Base-by-base conservation (phyloP, 2,888 invertebrate genomes). In the Tenthredo notha region DNA sequence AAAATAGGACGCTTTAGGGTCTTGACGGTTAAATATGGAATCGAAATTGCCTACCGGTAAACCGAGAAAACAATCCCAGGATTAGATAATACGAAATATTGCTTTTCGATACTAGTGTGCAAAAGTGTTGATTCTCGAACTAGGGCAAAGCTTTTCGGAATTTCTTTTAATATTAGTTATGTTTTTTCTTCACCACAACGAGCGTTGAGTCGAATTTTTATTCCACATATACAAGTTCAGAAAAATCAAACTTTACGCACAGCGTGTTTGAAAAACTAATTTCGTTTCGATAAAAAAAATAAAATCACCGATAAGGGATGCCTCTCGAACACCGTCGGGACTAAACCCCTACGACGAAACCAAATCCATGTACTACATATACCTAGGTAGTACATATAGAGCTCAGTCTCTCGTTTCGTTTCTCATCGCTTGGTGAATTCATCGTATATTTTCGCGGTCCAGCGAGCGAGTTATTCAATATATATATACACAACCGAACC, bases 401-500 rank as follows among this genome's bases (percentile, higher is more conserved):
- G 21, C 21, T 61, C 67, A 12, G 29, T 50, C 50, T 29, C 50
- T 25, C 50, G 25, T 25, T 29, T 18, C 25, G 25, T 21, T 33
- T 25, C 77, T 77, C 54, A 10, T 29, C 50, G 54, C 65, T 61
- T 33, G 80, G 33, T 33, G 83, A 47, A 83, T 88, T 90, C 92
- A 91, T 90, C 91, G 92, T 93, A 93, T 92, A 93, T 93, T 93
- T 93, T 93, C 93, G 93, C 93, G 93, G 93, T 93, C 93, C 93
- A 92, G 92, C 93, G 93, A 93, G 91, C 93, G 92, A 92, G 93
- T 93, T 93, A 93, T 93, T 93, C 93, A 93, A 93, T 93, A 93
- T 93, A 54, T 93, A 54, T 54, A 54, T n/a, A 54, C 54, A 92
- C n/a, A 92, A 92, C 91, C 92, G 83, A 91, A 91, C 90, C 92